phyloP scores from a whole-genome alignment of 2,888 invertebrate species.

The Tenthredo notha region DNA sequence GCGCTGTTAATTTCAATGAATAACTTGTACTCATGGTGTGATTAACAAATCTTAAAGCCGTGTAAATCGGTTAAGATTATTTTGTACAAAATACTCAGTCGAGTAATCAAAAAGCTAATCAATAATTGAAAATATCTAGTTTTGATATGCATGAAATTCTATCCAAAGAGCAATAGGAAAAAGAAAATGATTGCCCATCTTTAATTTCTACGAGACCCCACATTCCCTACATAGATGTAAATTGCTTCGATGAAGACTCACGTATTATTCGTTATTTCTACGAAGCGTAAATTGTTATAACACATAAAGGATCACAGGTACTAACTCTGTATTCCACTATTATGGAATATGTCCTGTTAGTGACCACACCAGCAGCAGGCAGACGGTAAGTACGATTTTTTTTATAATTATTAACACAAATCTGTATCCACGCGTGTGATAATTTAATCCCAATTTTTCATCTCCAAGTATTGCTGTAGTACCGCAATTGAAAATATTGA shows the following conservation, averaged over 20 bases:
- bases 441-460: neutral
- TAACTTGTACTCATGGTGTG: neutral
- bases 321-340: constrained; percentile 32
- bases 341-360: constrained; percentile 53
- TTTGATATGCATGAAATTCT: neutral
- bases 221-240: neutral
- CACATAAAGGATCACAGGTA: constrained; percentile 33
- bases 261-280: constrained; percentile 34
- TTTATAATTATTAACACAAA: constrained; percentile 57
- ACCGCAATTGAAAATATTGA: neutral
- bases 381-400: constrained; percentile 66
- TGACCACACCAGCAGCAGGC: constrained; percentile 67
- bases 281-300: constrained; percentile 24
- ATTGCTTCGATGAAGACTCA: neutral
- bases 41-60: neutral
- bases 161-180: neutral
- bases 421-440: constrained; percentile 15
- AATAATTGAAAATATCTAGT: neutral
- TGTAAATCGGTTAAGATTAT: neutral
- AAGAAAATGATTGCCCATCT: neutral
- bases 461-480: neutral
- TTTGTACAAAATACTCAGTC: neutral
- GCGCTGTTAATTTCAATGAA: constrained; percentile 23
- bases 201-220: neutral
- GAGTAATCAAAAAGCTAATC: neutral